Conservation (phyloP, 1,140 invertebrate genomes). For the Eupristina koningsbergeri region DNA sequence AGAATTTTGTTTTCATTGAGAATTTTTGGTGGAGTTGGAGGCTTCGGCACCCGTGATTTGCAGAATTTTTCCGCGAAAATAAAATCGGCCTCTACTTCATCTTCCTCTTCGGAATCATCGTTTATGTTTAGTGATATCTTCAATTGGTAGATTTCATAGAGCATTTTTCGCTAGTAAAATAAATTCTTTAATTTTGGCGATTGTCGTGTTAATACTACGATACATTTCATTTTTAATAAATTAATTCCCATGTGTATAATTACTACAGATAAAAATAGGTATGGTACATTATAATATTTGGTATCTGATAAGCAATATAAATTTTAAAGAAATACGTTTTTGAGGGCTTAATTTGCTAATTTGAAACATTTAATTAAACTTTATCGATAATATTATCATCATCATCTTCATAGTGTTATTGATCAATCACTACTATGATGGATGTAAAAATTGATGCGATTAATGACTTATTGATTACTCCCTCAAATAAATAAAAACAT, state of each 20-base stretch:
- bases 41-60: constrained; percentile 52
- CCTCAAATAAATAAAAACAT: too few species aligned
- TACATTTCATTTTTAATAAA: neutral
- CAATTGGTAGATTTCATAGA: constrained; percentile 69
- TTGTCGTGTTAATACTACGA: neutral
- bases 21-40: constrained; percentile 64
- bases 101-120: constrained; percentile 60
- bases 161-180: constrained; percentile 67
- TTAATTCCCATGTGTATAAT: neutral
- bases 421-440: too few species aligned
- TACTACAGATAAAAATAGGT: too few species aligned
- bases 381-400: too few species aligned
- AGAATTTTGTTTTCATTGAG: constrained; percentile 63
- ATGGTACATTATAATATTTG: too few species aligned
- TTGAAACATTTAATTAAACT: too few species aligned
- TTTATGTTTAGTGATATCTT: constrained; percentile 67
- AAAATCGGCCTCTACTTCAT: constrained; percentile 49
- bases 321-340: too few species aligned
- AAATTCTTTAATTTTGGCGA: neutral
- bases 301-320: too few species aligned
- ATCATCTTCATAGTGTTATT: too few species aligned
- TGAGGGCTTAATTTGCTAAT: too few species aligned
- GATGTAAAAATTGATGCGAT: too few species aligned
- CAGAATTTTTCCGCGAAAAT: constrained; percentile 55
- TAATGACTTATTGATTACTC: too few species aligned